Conservation (phyloP, 2,888 invertebrate species). For the Blastobasis lacticolella region DNA sequence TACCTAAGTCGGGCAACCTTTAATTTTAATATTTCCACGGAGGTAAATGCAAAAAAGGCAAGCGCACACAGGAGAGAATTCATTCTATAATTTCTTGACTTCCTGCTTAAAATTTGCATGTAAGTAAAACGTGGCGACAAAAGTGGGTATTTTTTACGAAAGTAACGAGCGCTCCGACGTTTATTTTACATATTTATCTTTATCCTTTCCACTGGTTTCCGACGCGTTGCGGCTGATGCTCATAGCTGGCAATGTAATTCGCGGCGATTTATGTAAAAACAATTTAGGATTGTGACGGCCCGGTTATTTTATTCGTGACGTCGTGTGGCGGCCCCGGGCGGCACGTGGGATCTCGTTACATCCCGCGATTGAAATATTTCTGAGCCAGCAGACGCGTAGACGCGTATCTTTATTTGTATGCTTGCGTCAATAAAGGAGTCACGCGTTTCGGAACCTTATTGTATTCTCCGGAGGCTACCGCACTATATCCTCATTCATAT, state of each 20-base stretch:
- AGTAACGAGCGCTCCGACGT: no score
- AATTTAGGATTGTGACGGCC: background rate
- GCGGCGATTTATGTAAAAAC: background rate
- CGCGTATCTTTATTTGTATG: slow-evolving; percentile 31
- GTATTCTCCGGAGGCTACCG: slow-evolving; percentile 18
- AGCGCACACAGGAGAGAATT: no score
- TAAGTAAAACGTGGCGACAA: no score
- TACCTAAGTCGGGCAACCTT: no score
- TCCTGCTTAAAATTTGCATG: no score
- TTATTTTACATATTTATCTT: background rate
- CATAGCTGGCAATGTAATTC: background rate
- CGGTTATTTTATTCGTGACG: background rate
- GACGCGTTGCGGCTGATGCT: background rate
- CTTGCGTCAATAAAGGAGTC: slow-evolving; percentile 29
- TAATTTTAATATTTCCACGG: no score
- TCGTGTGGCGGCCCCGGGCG: slow-evolving; percentile 15
- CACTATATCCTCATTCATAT: slow-evolving; percentile 14
- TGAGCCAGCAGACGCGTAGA: slow-evolving; percentile 28
- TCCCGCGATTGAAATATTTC: slow-evolving; percentile 40
- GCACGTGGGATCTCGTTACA: slow-evolving; percentile 38
- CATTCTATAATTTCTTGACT: no score
- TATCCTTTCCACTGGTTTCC: background rate
- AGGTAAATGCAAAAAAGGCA: no score
- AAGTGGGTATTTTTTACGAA: no score
- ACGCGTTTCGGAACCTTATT: slow-evolving; percentile 21